Evolutionary conservation across 2,797 vertebrate species (phyloP), one percentile per base, ranked within the genome.

Genomic region (Menidia menidia): DNA sequence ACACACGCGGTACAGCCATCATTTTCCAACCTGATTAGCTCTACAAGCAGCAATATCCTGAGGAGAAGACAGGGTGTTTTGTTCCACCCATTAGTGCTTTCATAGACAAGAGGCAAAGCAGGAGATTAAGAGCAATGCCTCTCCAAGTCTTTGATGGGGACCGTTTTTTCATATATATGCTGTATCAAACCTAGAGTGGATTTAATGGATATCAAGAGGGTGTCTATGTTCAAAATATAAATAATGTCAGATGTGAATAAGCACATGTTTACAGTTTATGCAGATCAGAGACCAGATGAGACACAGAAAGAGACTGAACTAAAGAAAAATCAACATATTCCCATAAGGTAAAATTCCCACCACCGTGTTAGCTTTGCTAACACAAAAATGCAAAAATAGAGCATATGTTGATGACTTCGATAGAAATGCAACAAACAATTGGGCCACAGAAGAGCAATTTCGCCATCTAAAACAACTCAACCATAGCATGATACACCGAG

Each of bases 1-100:
- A 60, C 25, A 25, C 25, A 32, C 64, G 31, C 35, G n/a, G 43
- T 58, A 18, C 19, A 45, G 8, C 39, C 80, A 71, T 88, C 71
- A 83, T 78, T 83, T 25, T 78, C 69, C 72, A 87, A 69, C 77
- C 80, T 83, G 83, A 90, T 88, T 86, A 87, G 83, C 81, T 87
- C 71, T 64, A 84, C 83, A 88, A 86, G 87, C 82, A 53, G 84
- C 58, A 85, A 86, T 87, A 89, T 89, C 86, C 84, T 76, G 79
- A 87, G 71, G 79, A 74, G 73, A 67, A 81, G 82, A 81, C 67
- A 4, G 58, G 75, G 63, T 83, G 77, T 82, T 90, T 89, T 88
- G 78, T 87, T 90, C 73, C 74, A 77, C 73, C 80, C 80, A 82
- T 88, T 82, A 86, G 73, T 61, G 13, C 64, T 68, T 82, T 74